Base-by-base conservation (phyloP, 1,140 invertebrate genomes). In the Alviniconcha marisindica region DNA sequence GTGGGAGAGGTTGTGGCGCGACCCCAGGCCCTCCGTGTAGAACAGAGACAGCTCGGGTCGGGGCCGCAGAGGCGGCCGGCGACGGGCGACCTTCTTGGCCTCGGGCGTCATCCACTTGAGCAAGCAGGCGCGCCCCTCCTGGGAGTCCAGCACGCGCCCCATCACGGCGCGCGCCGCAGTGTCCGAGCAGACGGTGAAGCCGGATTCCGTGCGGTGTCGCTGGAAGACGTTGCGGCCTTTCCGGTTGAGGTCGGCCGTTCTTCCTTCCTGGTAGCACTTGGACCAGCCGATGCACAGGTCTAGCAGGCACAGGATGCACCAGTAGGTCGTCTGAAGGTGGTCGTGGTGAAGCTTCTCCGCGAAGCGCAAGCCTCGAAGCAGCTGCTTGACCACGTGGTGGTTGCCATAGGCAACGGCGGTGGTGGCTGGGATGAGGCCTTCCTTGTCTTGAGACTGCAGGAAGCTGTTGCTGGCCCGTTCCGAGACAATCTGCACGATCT, bases 221-320 rank as follows among this genome's bases (percentile, higher is more conserved):
- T 76, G 36, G 81, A 76, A 76, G 31, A 83, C 76, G 73, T 83
- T 83, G 48, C 81, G 42, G n/a, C 51, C 71, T 60, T 60, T 60
- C 5, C 51, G 31, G n/a, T 51, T 60, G 21, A 60, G 60, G 10
- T 4, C 2, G 14, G 56, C 3, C 31, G 4, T 21, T 36, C 40
- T 28, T 24, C 71, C 51, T n/a, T 48, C 12, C 51, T 56, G 73
- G 36, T 36, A 74, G 31, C 24, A 15, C 40, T 77, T 76, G 28
- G 71, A 83, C 81, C 81, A 83, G 21, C 81, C 81, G n/a, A 83
- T 73, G 31, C 81, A 83, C 48, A n/a, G 76, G 54, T 83, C 71
- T 2, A 76, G 71, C 28, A 83, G 71, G 60, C 81, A 83, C 3
- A 76, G 44, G 15, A 76, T 7, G 54, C 81, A 83, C 48, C 48